Conservation (phyloP, 2,113 vertebrate genomes). For the Sphyrna mokarran region DNA sequence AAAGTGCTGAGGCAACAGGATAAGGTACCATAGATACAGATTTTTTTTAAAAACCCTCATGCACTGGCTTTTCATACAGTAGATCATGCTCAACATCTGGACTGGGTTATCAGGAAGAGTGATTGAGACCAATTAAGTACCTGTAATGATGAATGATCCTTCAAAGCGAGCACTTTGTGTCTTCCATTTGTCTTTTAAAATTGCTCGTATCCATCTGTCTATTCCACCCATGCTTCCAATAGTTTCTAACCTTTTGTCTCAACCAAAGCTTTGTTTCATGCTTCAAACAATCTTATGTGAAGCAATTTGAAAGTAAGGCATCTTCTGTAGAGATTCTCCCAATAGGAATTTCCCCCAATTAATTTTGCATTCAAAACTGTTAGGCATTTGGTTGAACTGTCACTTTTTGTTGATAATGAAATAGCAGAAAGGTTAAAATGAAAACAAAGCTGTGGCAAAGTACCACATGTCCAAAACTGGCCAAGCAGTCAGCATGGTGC, state of each 20-base stretch:
- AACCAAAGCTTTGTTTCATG: background rate
- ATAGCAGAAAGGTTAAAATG: background rate
- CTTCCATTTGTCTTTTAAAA: slow-evolving; percentile 5
- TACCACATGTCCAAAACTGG: background rate
- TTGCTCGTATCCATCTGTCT: background rate
- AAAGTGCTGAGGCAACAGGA: background rate
- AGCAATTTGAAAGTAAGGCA: background rate
- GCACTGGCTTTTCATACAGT: background rate
- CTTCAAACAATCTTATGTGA: background rate
- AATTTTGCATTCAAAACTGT: background rate
- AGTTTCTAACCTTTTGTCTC: background rate
- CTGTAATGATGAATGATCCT: slow-evolving; percentile 2
- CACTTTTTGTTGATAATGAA: background rate
- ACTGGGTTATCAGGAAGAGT: background rate
- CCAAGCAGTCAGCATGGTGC: background rate
- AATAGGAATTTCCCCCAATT: background rate
- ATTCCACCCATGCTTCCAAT: background rate
- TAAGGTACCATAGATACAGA: background rate
- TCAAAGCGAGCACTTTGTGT: background rate
- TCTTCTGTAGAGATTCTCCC: background rate
- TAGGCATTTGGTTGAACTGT: background rate
- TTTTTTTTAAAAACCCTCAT: background rate
- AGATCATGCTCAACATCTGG: slow-evolving; percentile 1
- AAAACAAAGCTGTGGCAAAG: background rate
- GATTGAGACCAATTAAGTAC: background rate